These are phyloP conservation scores for Donacobius atricapilla DNA, from an alignment of 2,113 vertebrate species.

Conservation along the genomic window DNA sequence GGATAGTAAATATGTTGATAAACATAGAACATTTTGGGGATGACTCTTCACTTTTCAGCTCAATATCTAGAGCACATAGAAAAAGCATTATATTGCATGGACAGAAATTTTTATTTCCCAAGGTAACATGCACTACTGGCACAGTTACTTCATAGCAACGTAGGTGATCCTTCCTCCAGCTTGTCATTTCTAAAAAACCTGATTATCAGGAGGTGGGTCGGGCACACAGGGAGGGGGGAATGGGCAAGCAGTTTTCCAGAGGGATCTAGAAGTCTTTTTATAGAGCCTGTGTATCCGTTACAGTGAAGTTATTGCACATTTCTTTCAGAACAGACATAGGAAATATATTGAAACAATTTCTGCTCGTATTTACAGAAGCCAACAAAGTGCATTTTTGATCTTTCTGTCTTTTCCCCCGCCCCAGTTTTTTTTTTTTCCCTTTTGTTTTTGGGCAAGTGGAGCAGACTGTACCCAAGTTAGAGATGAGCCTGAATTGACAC, in stretches of 20 bases:
- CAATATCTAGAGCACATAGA: conserved; percentile 46
- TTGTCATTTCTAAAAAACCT: conserved; percentile 25
- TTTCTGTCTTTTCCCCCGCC: background rate
- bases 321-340: background rate
- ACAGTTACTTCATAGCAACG: conserved; percentile 36
- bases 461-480: conserved; percentile 54
- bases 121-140: conserved; percentile 31
- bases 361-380: background rate
- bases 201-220: background rate
- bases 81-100: conserved; percentile 58
- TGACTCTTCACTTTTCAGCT: conserved; percentile 55
- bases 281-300: conserved; percentile 36
- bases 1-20: conserved; percentile 36
- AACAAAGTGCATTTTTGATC: conserved; percentile 10
- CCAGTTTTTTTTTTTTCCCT: background rate
- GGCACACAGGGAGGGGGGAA: background rate
- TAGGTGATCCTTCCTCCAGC: conserved; percentile 32
- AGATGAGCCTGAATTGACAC: conserved; percentile 37
- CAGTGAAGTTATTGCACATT: conserved; percentile 40
- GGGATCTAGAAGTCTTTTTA: conserved; percentile 16
- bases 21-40: background rate
- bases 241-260: background rate
- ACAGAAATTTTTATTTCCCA: conserved; percentile 33
- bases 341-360: conserved; percentile 13
- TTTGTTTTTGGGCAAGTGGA: conserved; percentile 58